Evolutionary conservation across 2,113 vertebrate genomes (phyloP).

Genomic region (Passer montanus): DNA sequence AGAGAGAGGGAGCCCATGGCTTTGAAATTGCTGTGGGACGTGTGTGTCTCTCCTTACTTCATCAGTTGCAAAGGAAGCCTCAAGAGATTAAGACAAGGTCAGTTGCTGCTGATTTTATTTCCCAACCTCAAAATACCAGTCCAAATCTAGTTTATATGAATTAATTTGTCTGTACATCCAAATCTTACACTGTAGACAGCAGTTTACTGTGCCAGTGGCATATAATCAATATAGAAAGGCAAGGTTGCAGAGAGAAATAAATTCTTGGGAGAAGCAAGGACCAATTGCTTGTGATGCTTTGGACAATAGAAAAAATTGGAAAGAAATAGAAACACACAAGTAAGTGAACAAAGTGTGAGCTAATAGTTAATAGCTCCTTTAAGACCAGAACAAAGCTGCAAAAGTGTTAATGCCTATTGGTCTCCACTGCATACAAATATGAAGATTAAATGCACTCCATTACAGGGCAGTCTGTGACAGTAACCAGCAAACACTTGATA

Average conservation of each 20-base stretch:
- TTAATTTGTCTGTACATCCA: background rate
- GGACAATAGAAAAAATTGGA: background rate
- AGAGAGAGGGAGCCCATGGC: background rate
- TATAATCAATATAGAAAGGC: background rate
- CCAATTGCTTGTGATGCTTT: background rate
- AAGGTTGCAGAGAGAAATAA: background rate
- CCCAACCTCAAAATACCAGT: background rate
- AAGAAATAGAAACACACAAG: background rate
- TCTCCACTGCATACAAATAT: background rate
- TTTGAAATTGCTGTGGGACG: rapidly evolving
- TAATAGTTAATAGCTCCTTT: background rate
- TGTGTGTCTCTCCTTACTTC: background rate
- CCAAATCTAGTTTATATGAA: background rate
- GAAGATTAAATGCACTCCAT: background rate
- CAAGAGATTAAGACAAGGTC: background rate
- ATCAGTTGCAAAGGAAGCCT: background rate
- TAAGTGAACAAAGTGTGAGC: background rate
- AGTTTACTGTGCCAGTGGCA: background rate
- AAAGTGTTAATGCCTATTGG: background rate
- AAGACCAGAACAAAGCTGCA: background rate
- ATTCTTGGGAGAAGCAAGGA: background rate
- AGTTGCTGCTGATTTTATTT: background rate
- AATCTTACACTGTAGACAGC: background rate
- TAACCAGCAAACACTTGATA: background rate
- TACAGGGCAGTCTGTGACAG: background rate